A percentile compares a stretch with the other conserved stretches of the same genome.
Evolutionary conservation across 2,113 vertebrate genomes (phyloP).

Genomic region (Pao palembangensis): DNA sequence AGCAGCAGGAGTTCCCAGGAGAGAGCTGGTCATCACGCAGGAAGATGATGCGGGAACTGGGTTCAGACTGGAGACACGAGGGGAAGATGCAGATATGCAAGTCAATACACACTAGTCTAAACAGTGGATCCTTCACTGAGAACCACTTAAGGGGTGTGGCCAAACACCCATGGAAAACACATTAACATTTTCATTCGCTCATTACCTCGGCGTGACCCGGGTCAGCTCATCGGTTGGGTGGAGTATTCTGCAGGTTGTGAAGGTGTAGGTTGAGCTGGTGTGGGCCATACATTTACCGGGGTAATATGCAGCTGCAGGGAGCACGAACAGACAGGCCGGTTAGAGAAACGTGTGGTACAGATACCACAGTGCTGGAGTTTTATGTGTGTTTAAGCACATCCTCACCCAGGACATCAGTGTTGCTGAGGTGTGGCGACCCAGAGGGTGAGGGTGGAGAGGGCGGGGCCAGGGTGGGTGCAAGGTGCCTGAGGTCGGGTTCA

Average conservation of each 20-base stretch:
- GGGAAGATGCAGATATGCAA: too few species aligned
- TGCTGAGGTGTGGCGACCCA: conserved; percentile 68
- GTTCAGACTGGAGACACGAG: conserved; percentile 79
- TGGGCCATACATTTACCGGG: conserved; percentile 99
- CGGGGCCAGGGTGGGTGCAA: conserved; percentile 16
- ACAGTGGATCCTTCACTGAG: too few species aligned
- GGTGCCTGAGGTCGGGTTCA: conserved; percentile 8
- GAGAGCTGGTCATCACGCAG: conserved; percentile 79
- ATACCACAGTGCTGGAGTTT: not conserved
- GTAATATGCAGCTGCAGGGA: conserved; percentile 79
- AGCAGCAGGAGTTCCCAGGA: conserved; percentile 83
- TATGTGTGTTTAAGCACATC: not conserved
- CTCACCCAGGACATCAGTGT: conserved; percentile 66
- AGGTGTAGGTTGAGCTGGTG: conserved; percentile 98
- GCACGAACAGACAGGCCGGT: conserved; percentile 1
- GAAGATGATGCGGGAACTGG: conserved; percentile 79
- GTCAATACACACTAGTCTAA: too few species aligned
- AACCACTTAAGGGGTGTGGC: too few species aligned
- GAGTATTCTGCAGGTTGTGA: conserved; percentile 96
- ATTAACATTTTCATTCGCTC: not conserved
- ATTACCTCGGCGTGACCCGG: conserved; percentile 90
- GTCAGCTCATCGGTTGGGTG: conserved; percentile 96
- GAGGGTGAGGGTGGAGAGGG: conserved; percentile 53
- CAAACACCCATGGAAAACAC: too few species aligned
- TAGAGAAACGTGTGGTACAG: not conserved